phyloP scores from a whole-genome alignment of 2,888 invertebrate species.

The Electrophaes corylata region DNA sequence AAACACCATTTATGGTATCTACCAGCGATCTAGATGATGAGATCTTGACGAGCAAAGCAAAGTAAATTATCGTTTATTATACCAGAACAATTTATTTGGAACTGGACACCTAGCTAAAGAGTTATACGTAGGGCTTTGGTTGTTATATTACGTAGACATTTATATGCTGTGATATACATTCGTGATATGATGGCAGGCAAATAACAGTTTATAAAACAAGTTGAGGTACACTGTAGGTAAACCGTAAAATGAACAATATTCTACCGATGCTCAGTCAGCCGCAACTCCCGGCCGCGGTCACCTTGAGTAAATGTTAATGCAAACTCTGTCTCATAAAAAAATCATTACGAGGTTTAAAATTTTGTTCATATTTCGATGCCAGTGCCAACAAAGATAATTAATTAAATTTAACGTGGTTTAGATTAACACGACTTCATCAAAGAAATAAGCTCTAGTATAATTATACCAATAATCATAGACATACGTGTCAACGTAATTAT shows the following conservation, averaged over 20 bases:
- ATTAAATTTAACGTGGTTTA: constrained; percentile 2
- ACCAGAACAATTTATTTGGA: constrained; percentile 9
- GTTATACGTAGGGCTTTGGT: constrained; percentile 5
- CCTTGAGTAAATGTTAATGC: constrained; percentile 82
- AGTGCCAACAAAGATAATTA: constrained; percentile 9
- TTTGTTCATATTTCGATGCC: constrained; percentile 52
- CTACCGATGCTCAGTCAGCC: constrained; percentile 78
- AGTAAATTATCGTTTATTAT: constrained; percentile 10
- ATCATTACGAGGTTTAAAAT: constrained; percentile 63
- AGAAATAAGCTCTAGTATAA: not conserved
- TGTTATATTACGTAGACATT: constrained; percentile 25
- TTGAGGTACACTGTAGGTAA: constrained; percentile 57
- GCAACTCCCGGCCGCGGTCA: constrained; percentile 76
- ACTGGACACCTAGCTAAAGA: constrained; percentile 19
- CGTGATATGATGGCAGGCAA: constrained; percentile 36
- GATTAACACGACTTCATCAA: not conserved
- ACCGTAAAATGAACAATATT: constrained; percentile 60
- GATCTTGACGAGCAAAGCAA: constrained; percentile 12
- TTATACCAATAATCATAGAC: not conserved
- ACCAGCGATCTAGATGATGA: constrained; percentile 10
- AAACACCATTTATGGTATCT: constrained; percentile 10
- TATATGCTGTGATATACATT: constrained; percentile 35
- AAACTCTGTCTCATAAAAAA: constrained; percentile 67
- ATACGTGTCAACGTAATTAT: not conserved
- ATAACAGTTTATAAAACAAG: constrained; percentile 52